Percentiles rank a stretch among this genome's conserved stretches.
phyloP scores from a whole-genome alignment of 2,797 vertebrate species.

The Poecilia velifera region DNA sequence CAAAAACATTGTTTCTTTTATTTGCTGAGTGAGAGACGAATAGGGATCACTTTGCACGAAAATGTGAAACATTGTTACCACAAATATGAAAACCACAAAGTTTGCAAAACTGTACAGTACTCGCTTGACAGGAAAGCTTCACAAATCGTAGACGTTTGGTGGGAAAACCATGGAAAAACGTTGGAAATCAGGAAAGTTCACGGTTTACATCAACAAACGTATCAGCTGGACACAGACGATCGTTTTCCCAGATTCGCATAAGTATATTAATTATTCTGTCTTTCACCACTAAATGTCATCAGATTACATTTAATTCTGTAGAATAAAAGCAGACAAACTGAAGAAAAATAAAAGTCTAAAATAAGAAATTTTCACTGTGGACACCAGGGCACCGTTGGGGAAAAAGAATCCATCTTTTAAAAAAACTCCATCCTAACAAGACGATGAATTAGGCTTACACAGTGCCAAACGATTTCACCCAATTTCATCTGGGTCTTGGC shows the following conservation, averaged over 20 bases:
- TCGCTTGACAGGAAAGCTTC: no score
- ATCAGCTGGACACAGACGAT: not conserved
- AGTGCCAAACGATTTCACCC: slow-evolving; percentile 36
- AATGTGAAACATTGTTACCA: no score
- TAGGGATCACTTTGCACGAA: no score
- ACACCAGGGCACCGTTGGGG: not conserved
- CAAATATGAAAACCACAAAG: no score
- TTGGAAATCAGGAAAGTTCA: no score
- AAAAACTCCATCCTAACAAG: slow-evolving; percentile 1
- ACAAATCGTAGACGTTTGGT: no score
- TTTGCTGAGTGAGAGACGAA: no score
- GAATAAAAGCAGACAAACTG: not conserved
- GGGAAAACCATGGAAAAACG: no score
- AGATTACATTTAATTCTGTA: not conserved
- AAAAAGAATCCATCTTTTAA: slow-evolving; percentile 26
- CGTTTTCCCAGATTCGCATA: not conserved
- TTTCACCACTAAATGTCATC: not conserved
- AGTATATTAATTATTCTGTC: not conserved
- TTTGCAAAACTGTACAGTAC: no score
- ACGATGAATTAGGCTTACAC: slow-evolving; percentile 29
- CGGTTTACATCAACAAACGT: not conserved
- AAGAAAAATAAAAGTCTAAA: no score
- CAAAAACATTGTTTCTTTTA: no score
- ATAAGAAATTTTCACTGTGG: no score
- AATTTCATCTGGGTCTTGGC: slow-evolving; percentile 29